Evolutionary conservation across 2,888 invertebrate species (phyloP), one percentile per base, ranked within the genome.

Genomic region (Panopea generosa): DNA sequence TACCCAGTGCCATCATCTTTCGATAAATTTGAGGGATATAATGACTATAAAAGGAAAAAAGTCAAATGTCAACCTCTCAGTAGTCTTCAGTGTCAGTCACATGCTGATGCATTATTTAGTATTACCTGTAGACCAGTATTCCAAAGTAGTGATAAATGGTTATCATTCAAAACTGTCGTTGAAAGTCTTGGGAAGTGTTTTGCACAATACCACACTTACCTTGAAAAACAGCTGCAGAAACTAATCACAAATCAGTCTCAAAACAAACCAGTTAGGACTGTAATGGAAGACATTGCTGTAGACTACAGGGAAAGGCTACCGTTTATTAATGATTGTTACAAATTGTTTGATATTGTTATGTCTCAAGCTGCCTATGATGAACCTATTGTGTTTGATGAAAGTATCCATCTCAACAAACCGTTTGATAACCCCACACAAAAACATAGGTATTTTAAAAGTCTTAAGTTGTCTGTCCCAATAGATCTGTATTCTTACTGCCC

Each of bases 401-500:
- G 53, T 33, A 38, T 47, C 11, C 69, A 76, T 57, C 2, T 75
- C 11, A 45, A 43, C 20, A 24, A 61, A n/a, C 62, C 71, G 11
- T 67, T 74, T 55, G 33, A 47, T 16, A 33, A 59, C 16, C 43
- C 22, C 14, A 47, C 24, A 24, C 79, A 79, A 20, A 26, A 63
- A 11, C 38, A 40, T 14, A 40, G 59, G 50, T 75, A 60, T 29
- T 45, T 45, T 29, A 33, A 56, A 11, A 20, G 62, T 9, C 24
- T 76, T 2, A 50, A 52, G 0, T 18, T 76, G 20, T 76, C 67
- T 7, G 53, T 57, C 7, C 24, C 26, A 27, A 33, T 69, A 20
- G 65, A 72, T 29, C 14, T 63, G 11, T 29, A 56, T 26, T 53
- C 22, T 18, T 77, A 49, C 55, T 55, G 68, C 55, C 66, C 66